Evolutionary conservation across 2,113 vertebrate species (phyloP), one percentile per base, ranked within the genome.

Genomic region (Cyanoramphus novaezelandiae): DNA sequence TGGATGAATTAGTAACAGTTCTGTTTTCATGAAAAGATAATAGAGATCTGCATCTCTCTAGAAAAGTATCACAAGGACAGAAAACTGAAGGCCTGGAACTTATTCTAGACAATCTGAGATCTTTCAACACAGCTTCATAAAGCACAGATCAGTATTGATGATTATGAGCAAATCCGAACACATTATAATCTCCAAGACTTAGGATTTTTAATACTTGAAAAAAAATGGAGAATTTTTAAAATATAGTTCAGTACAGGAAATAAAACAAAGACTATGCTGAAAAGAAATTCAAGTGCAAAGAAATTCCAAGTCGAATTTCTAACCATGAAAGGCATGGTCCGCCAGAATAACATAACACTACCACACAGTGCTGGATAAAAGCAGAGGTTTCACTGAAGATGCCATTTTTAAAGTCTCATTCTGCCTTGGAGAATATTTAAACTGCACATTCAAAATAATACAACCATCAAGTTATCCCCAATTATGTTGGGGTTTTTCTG

Each of bases 241-340:
- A 55, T 10, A 47, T 1, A 80, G 6, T 57, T 68, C 70, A 70
- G 8, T 27, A 77, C 9, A 82, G 18, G 11, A 86, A 88, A 74
- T 39, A 74, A 82, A 78, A 62, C 41, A 77, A 82, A 49, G 37
- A n/a, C 17, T 69, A 52, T 23, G 12, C 13, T 75, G 59, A 83
- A 86, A 90, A 77, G 39, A 83, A 76, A 86, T 83, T 37, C 9
- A 83, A 83, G 76, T 27, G 31, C 35, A 83, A 90, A 76, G 47
- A 72, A 72, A 68, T 69, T 74, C 37, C 19, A 64, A 68, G 18
- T 10, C 43, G 18, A 77, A 81, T 75, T 50, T 96, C 60, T 68
- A 50, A 27, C 71, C 63, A 28, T 0, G 0, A 69, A 85, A 92
- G 46, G 53, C 31, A 33, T 0, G 1, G 33, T 52, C 25, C 47